phyloP scores from a whole-genome alignment of 2,113 vertebrate species.

The Cricetomys ansorgei region DNA sequence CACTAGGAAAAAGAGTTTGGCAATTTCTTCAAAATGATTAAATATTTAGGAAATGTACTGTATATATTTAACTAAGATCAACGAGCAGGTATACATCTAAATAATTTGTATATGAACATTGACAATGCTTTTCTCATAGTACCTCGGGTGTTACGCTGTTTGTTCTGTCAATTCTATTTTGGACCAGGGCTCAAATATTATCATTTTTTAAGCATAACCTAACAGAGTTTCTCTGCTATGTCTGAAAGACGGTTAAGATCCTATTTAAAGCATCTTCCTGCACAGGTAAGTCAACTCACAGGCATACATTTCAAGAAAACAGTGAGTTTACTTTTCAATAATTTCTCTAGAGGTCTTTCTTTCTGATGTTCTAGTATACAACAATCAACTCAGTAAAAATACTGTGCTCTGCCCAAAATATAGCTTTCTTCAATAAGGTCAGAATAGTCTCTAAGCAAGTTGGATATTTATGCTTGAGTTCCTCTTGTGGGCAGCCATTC shows the following conservation, averaged over 20 bases:
- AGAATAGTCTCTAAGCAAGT: not conserved
- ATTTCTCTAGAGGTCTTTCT: not conserved
- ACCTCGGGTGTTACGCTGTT: not conserved
- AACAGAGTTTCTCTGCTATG: not conserved
- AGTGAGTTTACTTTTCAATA: not conserved
- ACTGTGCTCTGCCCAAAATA: not conserved
- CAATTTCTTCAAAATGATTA: not conserved
- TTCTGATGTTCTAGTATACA: not conserved
- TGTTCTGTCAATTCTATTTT: not conserved
- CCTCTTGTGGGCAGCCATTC: not conserved
- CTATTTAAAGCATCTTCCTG: not conserved
- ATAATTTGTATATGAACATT: not conserved
- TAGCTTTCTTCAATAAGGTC: not conserved
- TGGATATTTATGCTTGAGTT: not conserved
- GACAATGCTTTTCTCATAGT: not conserved
- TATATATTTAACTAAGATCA: not conserved
- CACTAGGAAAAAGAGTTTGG: not conserved
- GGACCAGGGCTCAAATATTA: not conserved
- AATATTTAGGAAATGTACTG: not conserved
- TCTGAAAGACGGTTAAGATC: not conserved
- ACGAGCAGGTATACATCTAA: not conserved
- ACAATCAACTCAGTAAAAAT: no score
- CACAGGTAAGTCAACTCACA: not conserved
- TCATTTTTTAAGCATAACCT: not conserved
- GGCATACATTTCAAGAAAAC: not conserved